These are phyloP conservation scores for Tachysurus fulvidraco DNA, from an alignment of 2,113 vertebrate genomes.

Conservation along the genomic window DNA sequence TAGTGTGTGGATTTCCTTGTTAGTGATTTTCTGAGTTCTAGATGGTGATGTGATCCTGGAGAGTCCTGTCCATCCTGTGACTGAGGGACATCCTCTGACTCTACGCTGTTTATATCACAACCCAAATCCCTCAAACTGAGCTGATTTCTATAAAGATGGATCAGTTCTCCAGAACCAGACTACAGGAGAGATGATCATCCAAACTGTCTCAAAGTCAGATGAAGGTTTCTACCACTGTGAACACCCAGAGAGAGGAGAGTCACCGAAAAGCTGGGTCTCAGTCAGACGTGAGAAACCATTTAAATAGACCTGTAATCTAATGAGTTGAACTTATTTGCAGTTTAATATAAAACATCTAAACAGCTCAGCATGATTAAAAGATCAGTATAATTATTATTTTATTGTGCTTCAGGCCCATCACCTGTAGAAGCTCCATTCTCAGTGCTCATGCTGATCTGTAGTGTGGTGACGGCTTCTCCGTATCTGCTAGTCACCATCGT, in stretches of 20 bases:
- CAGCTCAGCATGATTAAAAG: too few relatives aligned
- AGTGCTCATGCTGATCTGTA: too few relatives aligned
- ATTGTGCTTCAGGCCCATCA: too few relatives aligned
- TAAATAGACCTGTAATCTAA: too few relatives aligned
- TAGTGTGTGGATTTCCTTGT: neutral
- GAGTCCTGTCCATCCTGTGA: neutral
- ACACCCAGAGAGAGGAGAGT: neutral
- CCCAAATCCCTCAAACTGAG: neutral
- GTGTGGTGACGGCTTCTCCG: too few relatives aligned
- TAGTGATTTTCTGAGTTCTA: neutral
- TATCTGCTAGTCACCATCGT: too few relatives aligned
- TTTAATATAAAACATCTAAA: too few relatives aligned
- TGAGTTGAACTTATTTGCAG: too few relatives aligned
- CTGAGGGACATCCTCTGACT: neutral
- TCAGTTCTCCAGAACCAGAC: neutral
- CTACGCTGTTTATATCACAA: neutral
- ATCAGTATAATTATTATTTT: too few relatives aligned
- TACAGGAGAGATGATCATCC: neutral
- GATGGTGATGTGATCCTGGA: neutral
- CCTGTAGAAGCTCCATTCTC: too few relatives aligned
- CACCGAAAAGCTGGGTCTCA: neutral
- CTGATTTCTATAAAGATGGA: neutral
- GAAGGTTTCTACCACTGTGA: neutral
- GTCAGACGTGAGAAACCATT: neutral
- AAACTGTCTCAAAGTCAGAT: neutral